These are phyloP conservation scores for Morbakka virulenta DNA, from an alignment of 30 jellyfish, hydroid and myxozoan species.

Conservation along the genomic window DNA sequence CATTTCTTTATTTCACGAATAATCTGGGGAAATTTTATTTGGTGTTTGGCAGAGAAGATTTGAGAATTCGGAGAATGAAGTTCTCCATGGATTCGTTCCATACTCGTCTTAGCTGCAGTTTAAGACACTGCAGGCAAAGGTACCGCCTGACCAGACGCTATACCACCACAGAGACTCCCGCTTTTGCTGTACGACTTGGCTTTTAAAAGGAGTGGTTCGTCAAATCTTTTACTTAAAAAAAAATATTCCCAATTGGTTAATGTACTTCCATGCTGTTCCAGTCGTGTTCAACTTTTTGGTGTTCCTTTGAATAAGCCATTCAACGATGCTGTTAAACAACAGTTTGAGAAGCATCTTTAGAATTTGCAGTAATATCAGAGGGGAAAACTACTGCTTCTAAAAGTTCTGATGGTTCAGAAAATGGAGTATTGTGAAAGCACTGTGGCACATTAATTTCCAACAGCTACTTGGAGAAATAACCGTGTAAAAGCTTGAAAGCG, in stretches of 20 bases:
- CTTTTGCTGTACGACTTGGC: too few species aligned
- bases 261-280: neutral
- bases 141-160: too few species aligned
- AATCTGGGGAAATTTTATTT: too few species aligned
- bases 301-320: neutral
- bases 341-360: neutral
- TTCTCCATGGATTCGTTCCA: too few species aligned
- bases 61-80: too few species aligned
- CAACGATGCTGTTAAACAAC: neutral
- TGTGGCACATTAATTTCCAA: neutral
- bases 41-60: too few species aligned
- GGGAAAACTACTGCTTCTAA: neutral
- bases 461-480: conserved; percentile 1
- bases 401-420: neutral
- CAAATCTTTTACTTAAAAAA: neutral
- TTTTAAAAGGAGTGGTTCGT: too few species aligned
- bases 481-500: conserved; percentile 22
- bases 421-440: neutral
- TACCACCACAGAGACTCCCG: too few species aligned
- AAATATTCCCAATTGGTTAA: neutral
- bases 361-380: neutral
- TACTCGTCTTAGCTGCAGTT: too few species aligned
- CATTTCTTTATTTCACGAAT: too few species aligned
- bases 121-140: too few species aligned
- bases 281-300: neutral